Evolutionary conservation across 2,888 invertebrate species (phyloP).

Genomic region (Temnothorax unifasciatus): DNA sequence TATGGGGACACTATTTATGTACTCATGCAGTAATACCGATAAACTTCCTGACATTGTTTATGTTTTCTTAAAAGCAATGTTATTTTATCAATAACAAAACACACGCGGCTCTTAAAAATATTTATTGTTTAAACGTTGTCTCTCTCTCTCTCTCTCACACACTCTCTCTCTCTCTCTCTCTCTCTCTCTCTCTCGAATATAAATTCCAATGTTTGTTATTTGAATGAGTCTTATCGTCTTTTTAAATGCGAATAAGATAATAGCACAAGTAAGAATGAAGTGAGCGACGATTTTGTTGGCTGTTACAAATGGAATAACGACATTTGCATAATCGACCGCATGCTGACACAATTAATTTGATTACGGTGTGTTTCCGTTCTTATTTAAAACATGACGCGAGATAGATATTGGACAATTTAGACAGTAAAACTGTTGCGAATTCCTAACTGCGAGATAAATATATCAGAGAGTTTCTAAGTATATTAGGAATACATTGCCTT

Average conservation of each 20-base stretch:
- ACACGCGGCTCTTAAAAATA: slow-evolving; percentile 49
- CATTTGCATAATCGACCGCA: slow-evolving; percentile 34
- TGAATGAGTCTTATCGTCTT: slow-evolving; percentile 17
- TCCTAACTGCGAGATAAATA: slow-evolving; percentile 50
- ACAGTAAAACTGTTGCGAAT: slow-evolving; percentile 45
- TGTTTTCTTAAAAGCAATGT: slow-evolving; percentile 51
- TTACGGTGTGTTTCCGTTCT: slow-evolving; percentile 29
- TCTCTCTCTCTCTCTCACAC: neutral
- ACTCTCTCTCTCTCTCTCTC: neutral
- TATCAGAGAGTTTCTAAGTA: slow-evolving; percentile 72
- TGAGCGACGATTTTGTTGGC: slow-evolving; percentile 20
- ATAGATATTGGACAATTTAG: slow-evolving; percentile 40
- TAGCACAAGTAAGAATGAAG: neutral
- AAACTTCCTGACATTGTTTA: slow-evolving; percentile 56
- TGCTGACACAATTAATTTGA: slow-evolving; percentile 19
- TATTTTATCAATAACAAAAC: slow-evolving; percentile 54
- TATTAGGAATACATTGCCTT: slow-evolving; percentile 74
- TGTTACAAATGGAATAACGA: slow-evolving; percentile 6
- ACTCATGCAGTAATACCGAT: slow-evolving; percentile 45
- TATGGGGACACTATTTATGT: slow-evolving; percentile 20
- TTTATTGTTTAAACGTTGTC: slow-evolving; percentile 33
- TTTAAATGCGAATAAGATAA: slow-evolving; percentile 31
- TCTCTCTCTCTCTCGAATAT: neutral
- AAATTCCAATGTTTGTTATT: slow-evolving; percentile 30
- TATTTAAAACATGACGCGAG: slow-evolving; percentile 35